Percentiles rank a stretch among this genome's conserved stretches.
Evolutionary conservation across 2,888 invertebrate genomes (phyloP).

Genomic region (Drosophila subsilvestris): DNA sequence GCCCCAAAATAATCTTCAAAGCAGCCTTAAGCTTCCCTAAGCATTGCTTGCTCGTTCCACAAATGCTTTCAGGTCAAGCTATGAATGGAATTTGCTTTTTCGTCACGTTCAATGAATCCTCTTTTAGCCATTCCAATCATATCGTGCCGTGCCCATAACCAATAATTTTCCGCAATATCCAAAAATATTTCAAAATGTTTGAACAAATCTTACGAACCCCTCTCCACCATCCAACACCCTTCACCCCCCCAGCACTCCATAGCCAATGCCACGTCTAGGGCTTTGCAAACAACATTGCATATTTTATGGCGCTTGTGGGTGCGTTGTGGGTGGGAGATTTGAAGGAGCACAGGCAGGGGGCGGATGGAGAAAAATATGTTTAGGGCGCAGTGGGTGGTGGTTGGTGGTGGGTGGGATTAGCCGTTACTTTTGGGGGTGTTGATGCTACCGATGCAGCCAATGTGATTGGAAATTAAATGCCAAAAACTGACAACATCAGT

Average conservation of each 20-base stretch:
- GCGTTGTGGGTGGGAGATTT: background rate
- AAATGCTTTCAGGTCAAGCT: no score
- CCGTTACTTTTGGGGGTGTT: constrained; percentile 5
- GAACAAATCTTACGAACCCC: background rate
- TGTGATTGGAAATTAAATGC: constrained; percentile 67
- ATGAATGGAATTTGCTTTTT: background rate
- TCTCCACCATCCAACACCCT: no score
- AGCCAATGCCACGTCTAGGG: background rate
- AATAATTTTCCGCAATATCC: background rate
- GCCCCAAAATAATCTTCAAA: no score
- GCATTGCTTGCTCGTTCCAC: no score
- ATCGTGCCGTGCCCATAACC: background rate
- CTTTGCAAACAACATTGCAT: constrained; percentile 20
- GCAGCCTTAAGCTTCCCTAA: no score
- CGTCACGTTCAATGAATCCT: background rate
- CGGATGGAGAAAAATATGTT: no score
- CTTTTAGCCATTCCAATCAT: background rate
- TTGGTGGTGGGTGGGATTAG: constrained; percentile 2
- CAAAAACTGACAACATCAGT: constrained; percentile 63
- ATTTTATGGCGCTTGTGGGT: constrained; percentile 13
- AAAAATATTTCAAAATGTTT: background rate
- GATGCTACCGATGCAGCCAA: constrained; percentile 49
- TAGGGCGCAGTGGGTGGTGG: background rate
- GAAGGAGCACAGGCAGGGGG: background rate
- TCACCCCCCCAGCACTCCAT: background rate